Base-by-base conservation (phyloP, 2,797 vertebrate species). In the Adrianichthys oophorus region DNA sequence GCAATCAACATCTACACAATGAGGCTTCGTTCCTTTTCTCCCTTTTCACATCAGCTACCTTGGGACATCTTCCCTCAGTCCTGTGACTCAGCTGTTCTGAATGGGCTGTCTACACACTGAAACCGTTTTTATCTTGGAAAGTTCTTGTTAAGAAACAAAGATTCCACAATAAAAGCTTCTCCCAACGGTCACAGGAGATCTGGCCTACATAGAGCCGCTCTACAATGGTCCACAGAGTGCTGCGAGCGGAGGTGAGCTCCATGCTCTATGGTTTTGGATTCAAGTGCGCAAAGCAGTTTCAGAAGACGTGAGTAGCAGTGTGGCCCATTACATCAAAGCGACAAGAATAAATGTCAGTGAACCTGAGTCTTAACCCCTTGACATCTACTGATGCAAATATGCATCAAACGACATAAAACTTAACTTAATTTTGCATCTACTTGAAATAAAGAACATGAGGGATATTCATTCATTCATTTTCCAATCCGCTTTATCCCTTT, bases 1-100 rank as follows among this genome's bases (percentile, higher is more conserved):
- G 85, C 86, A 90, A 90, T 92, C 90, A 88, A 89, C 83, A 86
- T 82, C 68, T 84, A 73, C 62, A 87, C 89, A 90, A 83, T 84
- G 72, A 45, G 79, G 80, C 82, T 85, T 85, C 83, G 72, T 85
- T 58, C 75, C 82, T 70, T 86, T 85, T 85, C 78, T 86, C 87
- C 85, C 76, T 79, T 87, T 84, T 90, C 87, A 88, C 76, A 26
- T 45, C 45, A 15, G 29, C 74, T 77, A 72, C 86, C 82, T 77
- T 79, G 90, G 91, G 90, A 88, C 86, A 78, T 80, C 82, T 78
- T 79, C 83, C 75, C 66, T 74, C 65, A 69, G 81, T 78, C 72
- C 79, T 81, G 81, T 87, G 86, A 86, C 78, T 87, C 79, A 78
- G 78, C 55, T 15, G 4, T 23, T 79, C 86, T 89, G 87, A 86